phyloP scores from a whole-genome alignment of 37 sponge, comb jelly and placozoan genomes.

The Diacarnus erythraeanus region DNA sequence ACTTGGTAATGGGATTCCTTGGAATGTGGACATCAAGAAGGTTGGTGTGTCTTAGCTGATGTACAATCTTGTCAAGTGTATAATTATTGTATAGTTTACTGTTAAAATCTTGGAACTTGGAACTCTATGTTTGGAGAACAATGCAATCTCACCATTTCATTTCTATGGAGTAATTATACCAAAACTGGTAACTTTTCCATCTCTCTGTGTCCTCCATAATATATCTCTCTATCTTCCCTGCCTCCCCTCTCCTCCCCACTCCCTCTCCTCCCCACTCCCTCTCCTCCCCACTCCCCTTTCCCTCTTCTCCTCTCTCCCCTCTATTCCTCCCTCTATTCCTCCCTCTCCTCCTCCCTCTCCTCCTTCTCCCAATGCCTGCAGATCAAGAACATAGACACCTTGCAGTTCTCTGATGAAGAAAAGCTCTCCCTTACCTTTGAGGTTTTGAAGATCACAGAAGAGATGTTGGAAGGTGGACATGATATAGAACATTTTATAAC shows the following conservation, averaged over 20 bases:
- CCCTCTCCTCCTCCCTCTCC: not conserved
- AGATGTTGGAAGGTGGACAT: slow-evolving; percentile 50
- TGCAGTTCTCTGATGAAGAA: slow-evolving; percentile 48
- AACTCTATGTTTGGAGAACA: slow-evolving; percentile 31
- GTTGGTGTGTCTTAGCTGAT: not conserved
- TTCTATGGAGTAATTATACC: slow-evolving; percentile 61
- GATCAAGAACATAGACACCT: slow-evolving; percentile 49
- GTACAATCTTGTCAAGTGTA: not conserved
- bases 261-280: slow-evolving; percentile 2
- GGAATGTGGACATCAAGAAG: slow-evolving; percentile 64
- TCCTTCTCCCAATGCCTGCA: not conserved
- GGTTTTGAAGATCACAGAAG: slow-evolving; percentile 42
- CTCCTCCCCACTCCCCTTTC: too few species aligned
- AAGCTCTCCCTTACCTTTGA: slow-evolving; percentile 38
- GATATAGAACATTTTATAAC: slow-evolving; percentile 49
- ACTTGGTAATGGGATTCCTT: slow-evolving; percentile 3
- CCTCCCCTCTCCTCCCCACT: not conserved
- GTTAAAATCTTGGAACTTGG: slow-evolving; percentile 43
- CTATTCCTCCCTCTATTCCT: not conserved
- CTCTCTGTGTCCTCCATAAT: too few species aligned
- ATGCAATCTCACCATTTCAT: slow-evolving; percentile 60
- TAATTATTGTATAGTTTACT: slow-evolving; percentile 25
- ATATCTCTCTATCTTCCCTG: not conserved
- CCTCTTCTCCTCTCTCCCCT: too few species aligned
- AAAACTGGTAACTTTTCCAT: slow-evolving; percentile 45